These are phyloP conservation scores for Neocloeon triangulifer DNA, from an alignment of 1,140 invertebrate genomes.

Conservation along the genomic window DNA sequence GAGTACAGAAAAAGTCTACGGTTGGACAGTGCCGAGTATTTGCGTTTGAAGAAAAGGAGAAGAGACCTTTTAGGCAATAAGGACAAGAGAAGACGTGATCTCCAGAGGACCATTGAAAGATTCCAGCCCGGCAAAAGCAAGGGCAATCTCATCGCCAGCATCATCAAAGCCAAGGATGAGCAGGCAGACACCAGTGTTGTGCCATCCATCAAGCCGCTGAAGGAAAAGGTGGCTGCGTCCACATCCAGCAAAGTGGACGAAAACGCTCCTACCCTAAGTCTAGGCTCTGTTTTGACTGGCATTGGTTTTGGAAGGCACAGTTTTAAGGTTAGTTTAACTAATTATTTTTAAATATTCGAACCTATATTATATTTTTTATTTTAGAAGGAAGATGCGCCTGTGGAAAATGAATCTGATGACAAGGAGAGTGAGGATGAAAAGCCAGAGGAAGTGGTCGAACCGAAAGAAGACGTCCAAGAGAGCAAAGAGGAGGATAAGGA, in stretches of 20 bases:
- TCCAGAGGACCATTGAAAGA: constrained; percentile 52
- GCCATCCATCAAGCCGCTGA: neutral
- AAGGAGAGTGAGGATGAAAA: constrained; percentile 7
- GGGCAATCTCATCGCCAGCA: constrained; percentile 54
- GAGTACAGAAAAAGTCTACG: constrained; percentile 17
- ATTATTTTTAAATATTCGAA: too few relatives aligned
- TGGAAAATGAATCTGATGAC: constrained; percentile 9
- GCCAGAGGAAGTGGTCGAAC: constrained; percentile 11
- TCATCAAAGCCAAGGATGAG: too few relatives aligned
- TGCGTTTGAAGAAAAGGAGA: neutral
- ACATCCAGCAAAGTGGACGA: constrained; percentile 23
- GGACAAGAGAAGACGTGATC: constrained; percentile 3
- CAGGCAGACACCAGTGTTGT: too few relatives aligned
- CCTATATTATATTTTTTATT: too few relatives aligned
- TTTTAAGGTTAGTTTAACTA: too few relatives aligned
- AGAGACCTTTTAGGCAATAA: too few relatives aligned
- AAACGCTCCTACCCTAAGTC: constrained; percentile 49
- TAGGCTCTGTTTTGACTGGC: constrained; percentile 48
- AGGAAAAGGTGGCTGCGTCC: neutral
- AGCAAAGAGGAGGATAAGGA: constrained; percentile 3
- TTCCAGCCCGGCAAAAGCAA: constrained; percentile 65
- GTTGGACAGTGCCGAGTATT: neutral
- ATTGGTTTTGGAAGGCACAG: constrained; percentile 1
- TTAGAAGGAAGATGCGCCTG: too few relatives aligned
- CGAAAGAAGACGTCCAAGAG: constrained; percentile 17